phyloP scores from a whole-genome alignment of 2,888 invertebrate species.

The Peribatodes rhomboidaria region DNA sequence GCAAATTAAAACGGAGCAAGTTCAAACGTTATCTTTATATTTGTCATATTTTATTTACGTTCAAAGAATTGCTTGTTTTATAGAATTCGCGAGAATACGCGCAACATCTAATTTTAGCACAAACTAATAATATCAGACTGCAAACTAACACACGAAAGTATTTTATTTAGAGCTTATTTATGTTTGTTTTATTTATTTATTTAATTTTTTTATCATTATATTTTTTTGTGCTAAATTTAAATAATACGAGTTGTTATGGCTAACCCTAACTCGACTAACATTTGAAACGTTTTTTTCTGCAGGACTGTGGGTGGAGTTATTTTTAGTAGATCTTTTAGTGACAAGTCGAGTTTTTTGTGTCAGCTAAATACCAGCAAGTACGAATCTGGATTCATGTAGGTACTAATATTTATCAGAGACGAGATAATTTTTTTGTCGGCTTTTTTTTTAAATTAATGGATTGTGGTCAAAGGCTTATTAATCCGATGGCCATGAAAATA shows the following conservation, averaged over 20 bases:
- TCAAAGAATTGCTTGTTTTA: background rate
- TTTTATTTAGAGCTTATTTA: background rate
- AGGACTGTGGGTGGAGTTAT: constrained; percentile 24
- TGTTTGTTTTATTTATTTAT: background rate
- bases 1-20: background rate
- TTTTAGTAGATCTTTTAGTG: constrained; percentile 31
- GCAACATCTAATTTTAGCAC: background rate
- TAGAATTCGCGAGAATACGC: background rate
- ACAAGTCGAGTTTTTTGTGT: constrained; percentile 33
- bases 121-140: background rate
- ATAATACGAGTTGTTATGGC: background rate
- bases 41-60: constrained; percentile 7
- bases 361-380: constrained; percentile 22
- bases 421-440: background rate
- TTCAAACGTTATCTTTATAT: constrained; percentile 17
- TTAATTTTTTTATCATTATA: background rate
- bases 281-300: constrained; percentile 28
- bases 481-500: background rate
- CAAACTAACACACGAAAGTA: background rate
- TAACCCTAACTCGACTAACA: constrained; percentile 15
- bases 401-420: background rate
- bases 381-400: constrained; percentile 1
- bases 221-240: background rate
- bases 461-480: background rate
- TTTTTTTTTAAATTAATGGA: too few relatives aligned